Conservation (phyloP, 2,113 vertebrate species). For the Brachypteracias leptosomus region DNA sequence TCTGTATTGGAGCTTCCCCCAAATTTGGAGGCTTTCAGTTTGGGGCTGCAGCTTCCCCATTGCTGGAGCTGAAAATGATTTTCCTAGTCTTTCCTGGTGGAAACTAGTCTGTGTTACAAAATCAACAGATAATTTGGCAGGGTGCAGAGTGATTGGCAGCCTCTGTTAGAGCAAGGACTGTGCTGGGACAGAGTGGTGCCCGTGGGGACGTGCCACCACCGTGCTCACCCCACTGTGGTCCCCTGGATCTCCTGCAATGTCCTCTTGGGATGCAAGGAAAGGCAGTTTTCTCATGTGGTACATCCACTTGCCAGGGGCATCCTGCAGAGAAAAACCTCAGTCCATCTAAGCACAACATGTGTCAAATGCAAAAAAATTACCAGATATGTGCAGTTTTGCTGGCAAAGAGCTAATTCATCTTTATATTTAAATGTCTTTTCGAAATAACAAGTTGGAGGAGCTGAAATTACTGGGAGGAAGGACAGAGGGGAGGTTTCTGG, state of each 20-base stretch:
- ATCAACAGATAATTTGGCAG: neutral
- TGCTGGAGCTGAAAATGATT: neutral
- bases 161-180: neutral
- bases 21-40: neutral
- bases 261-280: neutral
- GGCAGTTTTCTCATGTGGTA: neutral
- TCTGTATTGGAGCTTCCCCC: neutral
- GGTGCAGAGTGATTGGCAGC: neutral
- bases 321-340: neutral
- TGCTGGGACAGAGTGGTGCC: neutral
- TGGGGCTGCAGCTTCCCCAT: neutral
- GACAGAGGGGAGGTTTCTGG: slow-evolving; percentile 11
- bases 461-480: neutral
- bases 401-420: neutral
- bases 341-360: accelerated
- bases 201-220: accelerated
- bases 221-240: accelerated
- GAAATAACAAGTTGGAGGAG: neutral
- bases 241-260: accelerated
- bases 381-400: neutral
- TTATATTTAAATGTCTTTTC: neutral
- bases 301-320: too few species aligned
- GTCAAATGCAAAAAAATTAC: neutral
- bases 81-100: neutral
- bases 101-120: neutral